Evolutionary conservation across 2,888 invertebrate species (phyloP).

Genomic region (Uropetala carovei): DNA sequence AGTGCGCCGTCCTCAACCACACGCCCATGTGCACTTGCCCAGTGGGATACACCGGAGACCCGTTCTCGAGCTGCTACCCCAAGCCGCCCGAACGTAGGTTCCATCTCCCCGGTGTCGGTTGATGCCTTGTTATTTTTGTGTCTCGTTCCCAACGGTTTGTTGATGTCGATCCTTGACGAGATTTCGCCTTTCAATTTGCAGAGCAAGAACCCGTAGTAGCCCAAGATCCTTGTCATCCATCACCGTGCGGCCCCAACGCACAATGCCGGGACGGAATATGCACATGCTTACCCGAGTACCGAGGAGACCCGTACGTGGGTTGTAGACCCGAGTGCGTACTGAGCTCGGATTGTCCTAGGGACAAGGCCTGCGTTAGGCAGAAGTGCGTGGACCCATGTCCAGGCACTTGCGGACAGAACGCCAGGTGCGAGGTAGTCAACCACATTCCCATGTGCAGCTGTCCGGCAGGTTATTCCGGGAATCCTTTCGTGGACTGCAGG

Average conservation of each 20-base stretch:
- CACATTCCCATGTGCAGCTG: conserved; percentile 66
- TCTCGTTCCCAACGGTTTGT: not conserved
- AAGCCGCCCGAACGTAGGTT: conserved; percentile 66
- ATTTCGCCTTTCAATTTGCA: conserved; percentile 63
- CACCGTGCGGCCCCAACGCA: conserved; percentile 74
- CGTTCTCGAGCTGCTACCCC: conserved; percentile 85
- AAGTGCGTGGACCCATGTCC: conserved; percentile 66
- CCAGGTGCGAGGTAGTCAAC: conserved; percentile 65
- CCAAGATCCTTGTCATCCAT: conserved; percentile 75
- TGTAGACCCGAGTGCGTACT: conserved; percentile 85
- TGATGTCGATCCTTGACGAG: too few species aligned
- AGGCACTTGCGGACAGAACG: conserved; percentile 65
- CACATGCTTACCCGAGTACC: conserved; percentile 83
- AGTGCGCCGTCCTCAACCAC: conserved; percentile 82
- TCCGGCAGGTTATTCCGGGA: conserved; percentile 75
- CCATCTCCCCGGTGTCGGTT: conserved; percentile 1
- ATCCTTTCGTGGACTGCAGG: conserved; percentile 78
- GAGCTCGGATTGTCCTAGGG: conserved; percentile 80
- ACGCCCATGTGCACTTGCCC: conserved; percentile 87
- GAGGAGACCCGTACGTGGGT: conserved; percentile 84
- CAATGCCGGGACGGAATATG: conserved; percentile 82
- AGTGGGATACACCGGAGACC: conserved; percentile 84
- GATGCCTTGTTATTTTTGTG: not conserved
- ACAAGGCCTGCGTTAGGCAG: conserved; percentile 65
- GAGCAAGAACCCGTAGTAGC: conserved; percentile 64